Base-by-base conservation (phyloP, 1,140 invertebrate species). In the Musca domestica region DNA sequence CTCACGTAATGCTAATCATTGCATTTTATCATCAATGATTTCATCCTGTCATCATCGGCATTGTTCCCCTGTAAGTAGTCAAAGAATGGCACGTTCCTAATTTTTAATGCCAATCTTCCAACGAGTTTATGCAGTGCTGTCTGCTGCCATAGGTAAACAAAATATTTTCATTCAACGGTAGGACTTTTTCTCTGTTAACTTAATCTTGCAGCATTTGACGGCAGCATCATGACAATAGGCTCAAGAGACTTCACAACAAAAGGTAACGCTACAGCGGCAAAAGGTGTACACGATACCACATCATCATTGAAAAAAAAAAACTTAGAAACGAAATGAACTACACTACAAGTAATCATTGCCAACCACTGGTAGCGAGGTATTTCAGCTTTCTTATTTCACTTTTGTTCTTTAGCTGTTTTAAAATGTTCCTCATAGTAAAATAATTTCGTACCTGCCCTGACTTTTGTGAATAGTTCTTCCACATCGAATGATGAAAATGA, bases 21-120 rank as follows among this genome's bases (percentile, higher is more conserved):
- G 56, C 56, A 61, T 61, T 61, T 61, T 61, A 61, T 61, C 56
- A 61, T 61, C 19, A 30, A 61, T 61, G 56, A 41, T 27, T 61
- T 61, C 34, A 34, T 17, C 20, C 20, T 34, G 10, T 10, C 34
- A 41, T 41, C 34, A 41, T 41, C 34, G 34, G 34, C 34, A 41
- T 41, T 41, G 34, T 41, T 41, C 34, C 6, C 34, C 34, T 41
- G 34, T 41, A 41, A 41, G 34, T 41, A 41, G 34, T 61, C 27
- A 61, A 34, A 19, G n/a, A 17, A 20, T 61, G 56, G 56, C 56
- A 61, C 56, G 56, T 61, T 61, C 56, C 56, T 61, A 61, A 41
- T 61, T 61, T 30, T 61, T 61, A 17, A 61, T 61, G 56, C 34
- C 56, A 61, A 10, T 61, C 34, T 41, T 41, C 4, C 10, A 41